These are phyloP conservation scores for Dreissena polymorpha DNA, from an alignment of 1,140 invertebrate genomes.

Conservation along the genomic window DNA sequence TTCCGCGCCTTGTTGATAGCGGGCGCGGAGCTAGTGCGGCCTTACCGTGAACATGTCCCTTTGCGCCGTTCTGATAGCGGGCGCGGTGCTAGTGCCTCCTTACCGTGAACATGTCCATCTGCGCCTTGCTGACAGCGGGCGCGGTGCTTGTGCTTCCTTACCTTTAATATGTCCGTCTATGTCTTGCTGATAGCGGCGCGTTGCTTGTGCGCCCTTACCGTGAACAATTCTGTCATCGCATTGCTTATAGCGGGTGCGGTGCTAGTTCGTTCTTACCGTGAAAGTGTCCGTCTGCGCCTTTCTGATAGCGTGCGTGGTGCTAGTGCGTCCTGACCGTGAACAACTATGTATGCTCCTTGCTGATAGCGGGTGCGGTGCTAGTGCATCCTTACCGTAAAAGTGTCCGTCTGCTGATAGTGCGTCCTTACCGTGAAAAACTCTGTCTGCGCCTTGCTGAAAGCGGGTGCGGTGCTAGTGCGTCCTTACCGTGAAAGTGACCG, in stretches of 20 bases:
- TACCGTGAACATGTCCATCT: too few relatives aligned
- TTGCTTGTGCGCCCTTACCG: slow-evolving; percentile 10
- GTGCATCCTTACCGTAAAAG: slow-evolving; percentile 24
- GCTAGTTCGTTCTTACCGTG: slow-evolving; percentile 10
- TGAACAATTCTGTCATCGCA: slow-evolving; percentile 16
- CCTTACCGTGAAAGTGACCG: slow-evolving; percentile 38
- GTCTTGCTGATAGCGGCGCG: too few relatives aligned
- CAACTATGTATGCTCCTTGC: neutral
- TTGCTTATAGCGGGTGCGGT: slow-evolving; percentile 8
- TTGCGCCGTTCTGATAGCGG: too few relatives aligned
- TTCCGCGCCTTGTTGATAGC: too few relatives aligned
- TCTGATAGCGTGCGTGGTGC: slow-evolving; percentile 1
- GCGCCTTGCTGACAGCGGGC: too few relatives aligned
- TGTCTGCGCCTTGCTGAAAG: slow-evolving; percentile 26
- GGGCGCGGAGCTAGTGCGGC: too few relatives aligned
- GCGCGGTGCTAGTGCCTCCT: too few relatives aligned
- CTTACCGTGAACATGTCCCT: too few relatives aligned
- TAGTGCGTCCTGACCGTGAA: slow-evolving; percentile 15
- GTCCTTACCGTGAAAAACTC: slow-evolving; percentile 14
- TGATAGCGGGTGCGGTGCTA: slow-evolving; percentile 9
- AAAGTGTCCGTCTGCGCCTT: slow-evolving; percentile 22
- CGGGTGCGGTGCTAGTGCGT: slow-evolving; percentile 28
- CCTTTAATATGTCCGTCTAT: too few relatives aligned
- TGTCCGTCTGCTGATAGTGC: neutral
- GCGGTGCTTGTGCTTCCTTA: too few relatives aligned